Percentiles rank a stretch among this genome's conserved stretches.
phyloP scores from a whole-genome alignment of 1,140 invertebrate genomes.

The Drosophila subpulchrella region DNA sequence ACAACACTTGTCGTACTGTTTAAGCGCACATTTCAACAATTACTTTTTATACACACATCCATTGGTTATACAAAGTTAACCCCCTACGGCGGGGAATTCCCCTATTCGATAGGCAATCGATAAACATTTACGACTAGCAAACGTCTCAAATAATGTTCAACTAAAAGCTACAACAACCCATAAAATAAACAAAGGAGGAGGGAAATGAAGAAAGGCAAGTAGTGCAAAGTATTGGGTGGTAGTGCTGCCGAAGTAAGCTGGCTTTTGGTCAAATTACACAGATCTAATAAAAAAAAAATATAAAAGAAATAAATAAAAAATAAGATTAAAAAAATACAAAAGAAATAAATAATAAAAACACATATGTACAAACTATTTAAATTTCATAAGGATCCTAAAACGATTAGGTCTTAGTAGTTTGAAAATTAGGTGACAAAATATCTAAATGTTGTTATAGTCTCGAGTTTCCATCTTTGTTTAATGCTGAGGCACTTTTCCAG shows the following conservation, averaged over 20 bases:
- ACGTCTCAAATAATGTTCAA: slow-evolving; percentile 49
- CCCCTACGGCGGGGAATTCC: slow-evolving; percentile 29
- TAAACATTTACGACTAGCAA: slow-evolving; percentile 52
- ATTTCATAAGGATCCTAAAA: no score
- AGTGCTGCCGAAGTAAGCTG: not conserved
- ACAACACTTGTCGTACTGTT: slow-evolving; percentile 13
- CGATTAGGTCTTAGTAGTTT: not conserved
- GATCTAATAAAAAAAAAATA: no score
- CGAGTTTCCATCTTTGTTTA: slow-evolving; percentile 8
- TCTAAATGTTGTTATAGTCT: not conserved
- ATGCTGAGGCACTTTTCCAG: slow-evolving; percentile 25
- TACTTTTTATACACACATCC: slow-evolving; percentile 17
- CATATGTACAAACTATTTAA: no score
- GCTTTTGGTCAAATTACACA: not conserved
- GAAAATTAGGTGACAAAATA: not conserved
- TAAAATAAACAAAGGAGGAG: slow-evolving; percentile 64
- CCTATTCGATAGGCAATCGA: slow-evolving; percentile 47
- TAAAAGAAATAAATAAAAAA: no score
- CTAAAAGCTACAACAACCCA: slow-evolving; percentile 65
- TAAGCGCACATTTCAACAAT: slow-evolving; percentile 31
- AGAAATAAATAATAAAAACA: no score
- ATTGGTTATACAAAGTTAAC: slow-evolving; percentile 5
- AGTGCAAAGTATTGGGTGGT: not conserved
- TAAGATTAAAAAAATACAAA: no score
- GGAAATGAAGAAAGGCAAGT: not conserved